Evolutionary conservation across 2,113 vertebrate species (phyloP).

Genomic region (Pedionomus torquatus): DNA sequence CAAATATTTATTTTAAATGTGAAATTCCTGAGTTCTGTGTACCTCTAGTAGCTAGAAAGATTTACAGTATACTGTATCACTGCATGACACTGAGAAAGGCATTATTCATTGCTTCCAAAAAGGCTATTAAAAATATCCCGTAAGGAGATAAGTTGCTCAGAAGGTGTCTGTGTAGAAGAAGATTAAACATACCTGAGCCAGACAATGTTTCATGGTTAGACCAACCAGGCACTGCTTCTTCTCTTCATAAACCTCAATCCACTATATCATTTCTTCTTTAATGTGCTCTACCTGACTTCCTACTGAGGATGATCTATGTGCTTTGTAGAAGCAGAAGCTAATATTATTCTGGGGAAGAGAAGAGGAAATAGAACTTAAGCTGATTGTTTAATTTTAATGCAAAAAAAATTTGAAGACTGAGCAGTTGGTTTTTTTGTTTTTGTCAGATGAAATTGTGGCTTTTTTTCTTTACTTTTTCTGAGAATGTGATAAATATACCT

Average conservation of each 20-base stretch:
- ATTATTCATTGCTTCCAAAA: conserved; percentile 57
- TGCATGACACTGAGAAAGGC: conserved; percentile 7
- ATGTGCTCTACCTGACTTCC: conserved; percentile 43
- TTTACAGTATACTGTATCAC: neutral
- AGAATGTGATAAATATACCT: neutral
- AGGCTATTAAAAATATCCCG: conserved; percentile 53
- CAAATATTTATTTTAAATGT: neutral
- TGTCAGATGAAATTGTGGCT: neutral
- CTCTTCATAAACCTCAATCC: conserved; percentile 34
- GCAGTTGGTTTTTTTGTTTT: neutral
- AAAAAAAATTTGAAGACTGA: neutral
- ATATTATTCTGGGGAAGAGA: conserved; percentile 22
- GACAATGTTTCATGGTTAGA: conserved; percentile 31
- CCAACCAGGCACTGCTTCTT: neutral
- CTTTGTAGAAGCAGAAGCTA: conserved; percentile 42
- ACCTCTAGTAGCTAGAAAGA: neutral
- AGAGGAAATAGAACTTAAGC: conserved; percentile 23
- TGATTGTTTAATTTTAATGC: neutral
- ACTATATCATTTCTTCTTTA: conserved; percentile 55
- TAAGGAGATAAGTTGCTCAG: conserved; percentile 54
- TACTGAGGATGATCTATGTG: conserved; percentile 10
- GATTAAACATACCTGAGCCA: conserved; percentile 36
- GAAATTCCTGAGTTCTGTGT: neutral
- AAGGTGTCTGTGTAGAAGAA: conserved; percentile 43
- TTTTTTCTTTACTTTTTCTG: neutral